Evolutionary conservation across 2,888 invertebrate species (phyloP).

Genomic region (Idaea biselata): DNA sequence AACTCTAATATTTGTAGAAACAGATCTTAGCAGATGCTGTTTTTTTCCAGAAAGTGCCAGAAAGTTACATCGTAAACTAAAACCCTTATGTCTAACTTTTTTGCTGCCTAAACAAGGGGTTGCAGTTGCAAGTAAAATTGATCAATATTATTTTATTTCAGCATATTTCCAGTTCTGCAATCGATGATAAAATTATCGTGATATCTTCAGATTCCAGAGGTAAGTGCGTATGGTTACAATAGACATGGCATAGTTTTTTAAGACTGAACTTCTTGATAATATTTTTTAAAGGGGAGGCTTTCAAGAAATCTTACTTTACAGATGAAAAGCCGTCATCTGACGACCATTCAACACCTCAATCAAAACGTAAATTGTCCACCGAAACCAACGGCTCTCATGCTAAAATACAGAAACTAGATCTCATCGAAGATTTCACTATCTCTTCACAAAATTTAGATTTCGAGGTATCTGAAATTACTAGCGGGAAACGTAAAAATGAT

Average conservation of each 20-base stretch:
- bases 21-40: too few species aligned
- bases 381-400: conserved; percentile 45
- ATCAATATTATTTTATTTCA: conserved; percentile 25
- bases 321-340: conserved; percentile 28
- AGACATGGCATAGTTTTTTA: background rate
- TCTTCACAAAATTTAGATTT: conserved; percentile 60
- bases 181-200: conserved; percentile 28
- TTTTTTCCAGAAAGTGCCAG: too few species aligned
- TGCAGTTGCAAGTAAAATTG: background rate
- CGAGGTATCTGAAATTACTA: conserved; percentile 62
- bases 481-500: conserved; percentile 48
- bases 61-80: too few species aligned
- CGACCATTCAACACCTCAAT: conserved; percentile 33
- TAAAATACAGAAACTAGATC: conserved; percentile 63
- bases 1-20: too few species aligned
- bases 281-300: background rate
- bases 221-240: conserved; percentile 19
- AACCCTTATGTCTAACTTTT: too few species aligned
- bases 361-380: conserved; percentile 64
- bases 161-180: conserved; percentile 31
- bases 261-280: background rate
- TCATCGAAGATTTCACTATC: conserved; percentile 43
- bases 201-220: conserved; percentile 39
- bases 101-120: background rate
- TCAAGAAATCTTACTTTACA: conserved; percentile 33